Percentiles rank a stretch among this genome's conserved stretches.
Evolutionary conservation across 2,888 invertebrate genomes (phyloP).

Genomic region (Maniola hyperantus): DNA sequence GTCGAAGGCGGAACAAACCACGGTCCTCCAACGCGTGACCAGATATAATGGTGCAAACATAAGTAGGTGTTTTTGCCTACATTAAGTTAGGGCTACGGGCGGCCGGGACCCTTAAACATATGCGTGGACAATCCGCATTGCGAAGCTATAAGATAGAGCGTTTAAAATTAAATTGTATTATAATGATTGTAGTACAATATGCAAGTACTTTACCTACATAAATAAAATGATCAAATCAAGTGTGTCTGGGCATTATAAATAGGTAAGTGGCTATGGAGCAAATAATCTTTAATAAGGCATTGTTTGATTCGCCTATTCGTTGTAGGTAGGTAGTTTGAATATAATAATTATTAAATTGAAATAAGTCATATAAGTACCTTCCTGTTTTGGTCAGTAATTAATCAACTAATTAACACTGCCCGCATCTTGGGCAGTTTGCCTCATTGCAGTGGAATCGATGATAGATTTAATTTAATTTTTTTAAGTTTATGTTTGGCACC

Average conservation of each 20-base stretch:
- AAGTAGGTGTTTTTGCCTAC: slow-evolving; percentile 53
- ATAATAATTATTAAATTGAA: too few species aligned
- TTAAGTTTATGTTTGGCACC: too few species aligned
- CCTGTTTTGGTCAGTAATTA: too few species aligned
- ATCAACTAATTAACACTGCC: too few species aligned
- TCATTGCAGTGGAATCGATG: too few species aligned
- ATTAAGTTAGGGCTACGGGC: slow-evolving; percentile 36
- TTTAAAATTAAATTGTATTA: slow-evolving; percentile 31
- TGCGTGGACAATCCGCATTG: slow-evolving; percentile 41
- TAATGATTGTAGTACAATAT: slow-evolving; percentile 16
- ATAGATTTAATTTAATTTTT: too few species aligned
- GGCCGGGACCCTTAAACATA: slow-evolving; percentile 40
- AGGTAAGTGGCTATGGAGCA: neutral
- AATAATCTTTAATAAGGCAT: too few species aligned
- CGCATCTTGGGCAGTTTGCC: too few species aligned
- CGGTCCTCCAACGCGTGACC: slow-evolving; percentile 50
- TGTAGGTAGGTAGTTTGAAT: too few species aligned
- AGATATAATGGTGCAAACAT: slow-evolving; percentile 58
- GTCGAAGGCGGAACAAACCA: slow-evolving; percentile 17
- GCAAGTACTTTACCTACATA: neutral
- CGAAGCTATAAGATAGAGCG: slow-evolving; percentile 10
- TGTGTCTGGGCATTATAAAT: neutral
- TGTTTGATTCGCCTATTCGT: too few species aligned
- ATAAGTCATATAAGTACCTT: too few species aligned
- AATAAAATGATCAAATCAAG: neutral